Conservation (phyloP, 2,113 vertebrate genomes). For the Typhlomys cinereus region DNA sequence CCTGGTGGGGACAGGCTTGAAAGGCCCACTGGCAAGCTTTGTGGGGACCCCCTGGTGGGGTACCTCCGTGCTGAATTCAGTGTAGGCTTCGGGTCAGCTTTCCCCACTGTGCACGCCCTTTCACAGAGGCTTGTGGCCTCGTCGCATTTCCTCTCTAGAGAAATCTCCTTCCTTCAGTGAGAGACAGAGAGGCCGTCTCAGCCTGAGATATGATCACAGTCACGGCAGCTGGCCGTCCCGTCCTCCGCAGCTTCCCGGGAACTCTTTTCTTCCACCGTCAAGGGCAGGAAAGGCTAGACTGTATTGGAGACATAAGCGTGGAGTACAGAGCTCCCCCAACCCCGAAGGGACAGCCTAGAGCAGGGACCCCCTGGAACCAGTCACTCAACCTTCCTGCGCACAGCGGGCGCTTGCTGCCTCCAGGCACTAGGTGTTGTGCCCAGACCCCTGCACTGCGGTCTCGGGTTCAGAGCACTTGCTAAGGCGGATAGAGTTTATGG, state of each 20-base stretch:
- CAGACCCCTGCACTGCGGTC: rapidly evolving
- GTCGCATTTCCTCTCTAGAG: too few species aligned
- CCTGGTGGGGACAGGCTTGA: too few species aligned
- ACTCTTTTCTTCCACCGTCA: neutral
- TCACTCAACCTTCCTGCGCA: neutral
- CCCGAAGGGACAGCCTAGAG: neutral
- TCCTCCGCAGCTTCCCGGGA: rapidly evolving
- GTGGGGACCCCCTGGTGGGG: too few species aligned
- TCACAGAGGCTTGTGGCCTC: too few species aligned
- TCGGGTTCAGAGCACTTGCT: rapidly evolving
- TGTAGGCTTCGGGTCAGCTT: too few species aligned
- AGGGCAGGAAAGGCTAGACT: rapidly evolving
- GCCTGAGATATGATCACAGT: neutral
- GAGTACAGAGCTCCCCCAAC: neutral
- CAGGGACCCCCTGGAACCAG: neutral
- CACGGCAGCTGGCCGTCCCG: neutral
- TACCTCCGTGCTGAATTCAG: too few species aligned
- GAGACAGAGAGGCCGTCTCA: neutral
- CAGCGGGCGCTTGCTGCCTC: neutral
- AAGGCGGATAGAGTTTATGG: neutral
- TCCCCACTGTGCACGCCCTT: too few species aligned
- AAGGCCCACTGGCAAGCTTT: too few species aligned
- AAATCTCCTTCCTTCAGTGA: too few species aligned
- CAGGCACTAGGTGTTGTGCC: rapidly evolving
- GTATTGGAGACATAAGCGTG: neutral